phyloP scores from a whole-genome alignment of 1,140 invertebrate genomes.

The Drosophila bifasciata region DNA sequence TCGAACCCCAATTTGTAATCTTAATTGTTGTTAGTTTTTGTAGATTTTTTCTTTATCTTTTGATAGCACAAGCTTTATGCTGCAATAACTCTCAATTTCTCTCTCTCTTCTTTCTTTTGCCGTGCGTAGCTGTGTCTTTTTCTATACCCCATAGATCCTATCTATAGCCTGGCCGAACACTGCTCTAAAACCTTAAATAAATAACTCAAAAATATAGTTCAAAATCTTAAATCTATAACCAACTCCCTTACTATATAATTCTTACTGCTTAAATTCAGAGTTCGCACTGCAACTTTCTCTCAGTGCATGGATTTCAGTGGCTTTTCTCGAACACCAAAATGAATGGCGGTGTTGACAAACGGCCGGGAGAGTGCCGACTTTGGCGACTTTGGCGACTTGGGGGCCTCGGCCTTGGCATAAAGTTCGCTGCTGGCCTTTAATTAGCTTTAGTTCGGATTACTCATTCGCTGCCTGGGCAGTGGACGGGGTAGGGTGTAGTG shows the following conservation, averaged over 20 bases:
- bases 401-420: constrained; percentile 63
- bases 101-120: no score
- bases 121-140: no score
- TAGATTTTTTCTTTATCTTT: no score
- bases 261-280: neutral
- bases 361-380: constrained; percentile 44
- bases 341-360: constrained; percentile 63
- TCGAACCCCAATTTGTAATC: no score
- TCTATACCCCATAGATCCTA: no score
- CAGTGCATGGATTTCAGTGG: constrained; percentile 13
- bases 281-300: neutral
- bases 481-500: constrained; percentile 17
- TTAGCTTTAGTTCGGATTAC: constrained; percentile 73
- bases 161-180: no score
- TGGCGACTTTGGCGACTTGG: constrained; percentile 51
- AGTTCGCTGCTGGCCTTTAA: constrained; percentile 73
- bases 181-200: no score
- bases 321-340: constrained; percentile 15
- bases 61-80: no score
- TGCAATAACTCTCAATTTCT: no score
- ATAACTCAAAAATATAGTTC: neutral
- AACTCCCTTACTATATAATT: no score
- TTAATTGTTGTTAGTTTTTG: no score
- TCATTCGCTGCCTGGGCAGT: constrained; percentile 53
- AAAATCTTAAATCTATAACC: neutral